Conservation (phyloP, 2,113 vertebrate species). For the Xenotilapia longispinis region DNA sequence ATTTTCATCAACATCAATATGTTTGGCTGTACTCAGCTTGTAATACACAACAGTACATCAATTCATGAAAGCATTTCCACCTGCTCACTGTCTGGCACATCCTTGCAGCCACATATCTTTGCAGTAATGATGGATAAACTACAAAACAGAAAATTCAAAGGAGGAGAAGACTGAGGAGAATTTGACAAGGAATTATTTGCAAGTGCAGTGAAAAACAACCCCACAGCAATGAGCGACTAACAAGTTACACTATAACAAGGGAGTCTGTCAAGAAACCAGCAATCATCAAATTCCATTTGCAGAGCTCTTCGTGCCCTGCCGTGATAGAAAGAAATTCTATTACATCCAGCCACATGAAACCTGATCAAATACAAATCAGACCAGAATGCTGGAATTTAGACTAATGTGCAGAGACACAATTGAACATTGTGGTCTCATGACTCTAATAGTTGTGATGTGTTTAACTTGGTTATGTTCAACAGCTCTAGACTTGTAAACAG, state of each 20-base stretch:
- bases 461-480: background rate
- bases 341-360: background rate
- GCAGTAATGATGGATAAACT: background rate
- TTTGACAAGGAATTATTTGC: background rate
- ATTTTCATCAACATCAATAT: slow-evolving; percentile 16
- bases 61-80: background rate
- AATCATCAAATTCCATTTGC: background rate
- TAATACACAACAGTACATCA: background rate
- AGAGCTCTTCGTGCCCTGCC: background rate
- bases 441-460: background rate
- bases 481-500: background rate
- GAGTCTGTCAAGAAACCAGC: background rate
- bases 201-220: background rate
- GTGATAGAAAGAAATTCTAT: background rate
- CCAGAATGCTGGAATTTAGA: background rate
- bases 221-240: background rate
- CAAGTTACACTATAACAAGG: background rate
- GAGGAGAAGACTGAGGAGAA: background rate
- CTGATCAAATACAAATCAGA: background rate
- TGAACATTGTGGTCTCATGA: slow-evolving; percentile 21
- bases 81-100: background rate
- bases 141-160: background rate
- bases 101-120: background rate
- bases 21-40: background rate
- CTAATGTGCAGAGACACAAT: background rate